Evolutionary conservation across 37 sponge, comb jelly and placozoan genomes (phyloP).

Genomic region (Ianthella basta): DNA sequence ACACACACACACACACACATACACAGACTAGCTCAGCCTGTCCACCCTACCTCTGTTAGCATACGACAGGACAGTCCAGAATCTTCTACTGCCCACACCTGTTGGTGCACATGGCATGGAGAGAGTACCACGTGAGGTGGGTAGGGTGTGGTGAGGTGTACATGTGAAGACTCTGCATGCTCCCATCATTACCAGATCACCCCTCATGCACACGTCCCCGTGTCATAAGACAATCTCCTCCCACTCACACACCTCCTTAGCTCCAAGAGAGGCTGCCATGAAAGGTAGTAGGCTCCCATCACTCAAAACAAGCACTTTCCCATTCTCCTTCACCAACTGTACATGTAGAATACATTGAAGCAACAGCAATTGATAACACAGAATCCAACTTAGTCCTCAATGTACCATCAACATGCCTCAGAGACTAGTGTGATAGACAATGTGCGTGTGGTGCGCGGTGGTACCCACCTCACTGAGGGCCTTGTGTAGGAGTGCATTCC

Average conservation of each 20-base stretch:
- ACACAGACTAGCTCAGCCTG: not conserved
- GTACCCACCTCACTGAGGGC: slow-evolving; percentile 44
- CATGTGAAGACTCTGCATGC: too few species aligned
- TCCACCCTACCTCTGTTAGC: not conserved
- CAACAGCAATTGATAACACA: too few species aligned
- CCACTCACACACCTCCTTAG: slow-evolving; percentile 12
- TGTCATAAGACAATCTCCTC: too few species aligned
- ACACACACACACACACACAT: too few species aligned
- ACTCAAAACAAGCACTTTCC: slow-evolving; percentile 19
- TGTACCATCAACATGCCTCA: too few species aligned
- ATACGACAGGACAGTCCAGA: slow-evolving; percentile 16
- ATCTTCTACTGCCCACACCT: not conserved
- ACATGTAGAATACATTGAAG: not conserved
- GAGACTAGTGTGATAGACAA: too few species aligned
- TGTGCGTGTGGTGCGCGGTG: too few species aligned
- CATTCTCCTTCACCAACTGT: not conserved
- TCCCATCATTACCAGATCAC: too few species aligned
- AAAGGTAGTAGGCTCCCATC: slow-evolving; percentile 41
- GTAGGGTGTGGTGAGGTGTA: too few species aligned
- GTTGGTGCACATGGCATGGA: not conserved
- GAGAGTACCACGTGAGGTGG: too few species aligned
- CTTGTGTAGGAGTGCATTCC: slow-evolving; percentile 2
- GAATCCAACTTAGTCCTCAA: too few species aligned
- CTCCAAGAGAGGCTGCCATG: slow-evolving; percentile 41
- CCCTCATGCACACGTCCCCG: too few species aligned